Conservation (phyloP, 2,888 invertebrate species). For the Andrena camellia region DNA sequence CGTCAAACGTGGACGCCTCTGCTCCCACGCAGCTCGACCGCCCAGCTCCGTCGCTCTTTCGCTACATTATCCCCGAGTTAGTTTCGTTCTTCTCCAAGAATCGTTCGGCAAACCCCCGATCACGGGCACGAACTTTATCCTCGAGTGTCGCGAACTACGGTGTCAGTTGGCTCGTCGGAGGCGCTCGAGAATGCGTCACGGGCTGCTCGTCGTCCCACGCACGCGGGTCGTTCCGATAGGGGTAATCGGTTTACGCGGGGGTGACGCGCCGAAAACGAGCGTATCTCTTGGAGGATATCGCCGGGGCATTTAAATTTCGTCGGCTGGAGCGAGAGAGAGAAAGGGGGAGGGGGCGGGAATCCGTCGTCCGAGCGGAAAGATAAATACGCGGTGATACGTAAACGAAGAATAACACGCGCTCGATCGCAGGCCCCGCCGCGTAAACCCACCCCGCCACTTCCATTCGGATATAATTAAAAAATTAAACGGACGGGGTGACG, state of each 20-base stretch:
- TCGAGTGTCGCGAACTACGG: constrained; percentile 5
- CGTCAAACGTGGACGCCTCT: background rate
- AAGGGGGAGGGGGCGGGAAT: constrained; percentile 18
- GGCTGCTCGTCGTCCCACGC: constrained; percentile 45
- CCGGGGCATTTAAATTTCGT: constrained; percentile 65
- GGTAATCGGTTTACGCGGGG: constrained; percentile 72
- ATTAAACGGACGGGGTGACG: constrained; percentile 44
- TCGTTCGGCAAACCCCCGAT: background rate
- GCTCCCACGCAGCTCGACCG: background rate
- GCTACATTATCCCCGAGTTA: background rate
- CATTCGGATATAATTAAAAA: constrained; percentile 55
- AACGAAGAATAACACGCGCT: constrained; percentile 52
- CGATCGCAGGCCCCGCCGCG: constrained; percentile 47
- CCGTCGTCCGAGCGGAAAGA: constrained; percentile 54
- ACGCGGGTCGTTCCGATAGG: constrained; percentile 65
- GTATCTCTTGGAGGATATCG: constrained; percentile 66
- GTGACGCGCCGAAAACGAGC: constrained; percentile 62
- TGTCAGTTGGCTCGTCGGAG: constrained; percentile 8
- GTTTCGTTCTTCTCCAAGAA: background rate
- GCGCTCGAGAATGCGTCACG: constrained; percentile 18
- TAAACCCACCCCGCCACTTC: constrained; percentile 21
- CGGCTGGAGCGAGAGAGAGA: background rate
- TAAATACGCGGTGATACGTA: constrained; percentile 59
- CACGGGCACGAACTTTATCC: constrained; percentile 4
- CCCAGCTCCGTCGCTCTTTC: background rate